Percentiles rank a stretch among this genome's conserved stretches.
phyloP scores from a whole-genome alignment of 2,113 vertebrate genomes.

The Erythrolamprus reginae region DNA sequence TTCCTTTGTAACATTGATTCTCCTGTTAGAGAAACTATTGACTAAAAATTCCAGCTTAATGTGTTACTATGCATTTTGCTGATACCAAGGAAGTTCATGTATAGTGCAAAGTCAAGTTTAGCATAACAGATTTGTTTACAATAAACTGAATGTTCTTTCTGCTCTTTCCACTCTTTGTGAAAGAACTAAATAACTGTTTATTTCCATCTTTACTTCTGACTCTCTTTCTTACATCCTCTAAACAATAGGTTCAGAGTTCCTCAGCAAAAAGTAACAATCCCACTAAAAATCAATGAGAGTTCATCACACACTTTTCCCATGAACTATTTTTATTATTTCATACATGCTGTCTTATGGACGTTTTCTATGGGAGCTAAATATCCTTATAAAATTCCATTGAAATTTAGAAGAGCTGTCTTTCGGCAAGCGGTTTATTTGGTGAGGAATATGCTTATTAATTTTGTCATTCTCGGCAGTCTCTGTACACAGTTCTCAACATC shows the following conservation, averaged over 20 bases:
- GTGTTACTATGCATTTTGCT: neutral
- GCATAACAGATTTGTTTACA: neutral
- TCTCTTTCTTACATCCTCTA: conserved; percentile 29
- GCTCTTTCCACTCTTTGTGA: neutral
- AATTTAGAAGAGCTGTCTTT: neutral
- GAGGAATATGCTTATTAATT: neutral
- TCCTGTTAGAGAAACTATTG: neutral
- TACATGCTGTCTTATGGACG: accelerated
- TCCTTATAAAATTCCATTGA: neutral
- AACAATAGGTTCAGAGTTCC: conserved; percentile 46
- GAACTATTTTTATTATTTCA: neutral
- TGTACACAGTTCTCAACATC: neutral
- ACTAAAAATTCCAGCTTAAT: neutral
- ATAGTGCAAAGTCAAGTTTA: neutral
- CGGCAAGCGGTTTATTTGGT: neutral
- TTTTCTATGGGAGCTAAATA: neutral
- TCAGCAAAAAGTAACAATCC: conserved; percentile 26
- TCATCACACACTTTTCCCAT: neutral
- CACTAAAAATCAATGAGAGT: neutral
- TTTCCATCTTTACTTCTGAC: conserved; percentile 2
- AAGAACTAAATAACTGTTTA: neutral
- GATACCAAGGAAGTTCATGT: neutral
- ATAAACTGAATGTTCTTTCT: neutral
- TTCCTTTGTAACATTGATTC: neutral
- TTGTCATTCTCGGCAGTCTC: neutral